phyloP scores from a whole-genome alignment of 2,113 vertebrate genomes.

The Loxodonta africana region DNA sequence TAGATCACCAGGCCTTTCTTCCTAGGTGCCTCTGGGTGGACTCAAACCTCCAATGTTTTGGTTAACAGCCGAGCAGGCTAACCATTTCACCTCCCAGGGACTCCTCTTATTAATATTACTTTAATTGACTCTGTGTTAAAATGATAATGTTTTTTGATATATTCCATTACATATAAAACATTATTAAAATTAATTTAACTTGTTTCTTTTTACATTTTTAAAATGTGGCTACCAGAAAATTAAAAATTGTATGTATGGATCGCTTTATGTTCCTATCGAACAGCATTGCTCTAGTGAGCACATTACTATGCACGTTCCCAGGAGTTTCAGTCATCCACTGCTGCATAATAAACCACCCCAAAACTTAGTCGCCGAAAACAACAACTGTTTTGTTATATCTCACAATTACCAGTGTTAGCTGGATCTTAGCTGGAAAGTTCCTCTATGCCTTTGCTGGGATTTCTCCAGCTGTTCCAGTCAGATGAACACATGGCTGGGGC shows the following conservation, averaged over 20 bases:
- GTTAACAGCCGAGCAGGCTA: too few species aligned
- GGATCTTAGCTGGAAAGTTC: background rate
- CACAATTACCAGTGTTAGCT: too few species aligned
- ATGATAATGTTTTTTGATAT: background rate
- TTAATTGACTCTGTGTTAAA: background rate
- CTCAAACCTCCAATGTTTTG: too few species aligned
- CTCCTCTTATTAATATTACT: background rate
- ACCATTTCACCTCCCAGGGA: too few species aligned
- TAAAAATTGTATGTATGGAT: too few species aligned
- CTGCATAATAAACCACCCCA: background rate
- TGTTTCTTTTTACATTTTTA: background rate
- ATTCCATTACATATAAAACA: background rate
- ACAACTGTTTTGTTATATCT: background rate
- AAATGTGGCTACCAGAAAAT: background rate
- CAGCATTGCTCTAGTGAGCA: background rate
- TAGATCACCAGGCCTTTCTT: too few species aligned
- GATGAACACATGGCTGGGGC: fast-evolving
- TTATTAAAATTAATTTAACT: background rate
- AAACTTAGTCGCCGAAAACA: background rate
- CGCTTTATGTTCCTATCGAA: too few species aligned
- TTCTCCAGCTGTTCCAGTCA: background rate
- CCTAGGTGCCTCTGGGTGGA: too few species aligned
- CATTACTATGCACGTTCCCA: background rate
- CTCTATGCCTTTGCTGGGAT: background rate
- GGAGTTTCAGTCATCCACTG: background rate